Evolutionary conservation across 92 coral and sea anemone species (phyloP), one percentile per base, ranked within the genome.

Genomic region (Pocillopora meandrina): DNA sequence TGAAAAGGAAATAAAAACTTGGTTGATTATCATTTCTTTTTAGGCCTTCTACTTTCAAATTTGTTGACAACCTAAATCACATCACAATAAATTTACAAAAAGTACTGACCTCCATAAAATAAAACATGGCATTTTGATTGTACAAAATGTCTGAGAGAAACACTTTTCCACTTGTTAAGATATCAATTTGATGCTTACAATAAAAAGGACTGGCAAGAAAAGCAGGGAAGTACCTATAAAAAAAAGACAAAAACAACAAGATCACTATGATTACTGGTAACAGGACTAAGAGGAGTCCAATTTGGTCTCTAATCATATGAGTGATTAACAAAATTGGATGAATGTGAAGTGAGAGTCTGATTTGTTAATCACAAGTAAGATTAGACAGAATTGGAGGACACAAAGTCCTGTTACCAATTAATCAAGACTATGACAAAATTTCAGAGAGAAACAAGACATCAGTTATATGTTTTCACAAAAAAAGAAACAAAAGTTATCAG

Each of bases 51-150:
- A 1, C 14, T 20, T 20, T 65, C 70, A 19, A 23, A 26, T 33
- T 65, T 65, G 2, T n/a, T n/a, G 26, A 65, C 10, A 10, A 21
- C 26, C 13, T n/a, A 19, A 5, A 31, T 65, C 47, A 47, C 19
- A 18, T 80, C 47, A 10, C 3, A 61, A 15, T 8, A 79, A 1
- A 23, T 17, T 6, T 3, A 13, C 23, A 55, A 16, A 21, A 42
- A 57, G 36, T 16, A 62, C 92, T 71, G 77, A 96, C 98, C 96
- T 96, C 98, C 98, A 96, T 96, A 62, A 96, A 96, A 81, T 96
- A 95, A 81, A 96, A 96, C 95, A 96, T 89, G 42, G 98, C 95
- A 83, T 88, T 92, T 78, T 94, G 95, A 92, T 96, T 96, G 87
- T 92, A 95, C 57, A 96, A 79, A 76, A 96, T 84, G 61, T 96